Base-by-base conservation (phyloP, 2,888 invertebrate genomes). In the Zelleria hepariella region DNA sequence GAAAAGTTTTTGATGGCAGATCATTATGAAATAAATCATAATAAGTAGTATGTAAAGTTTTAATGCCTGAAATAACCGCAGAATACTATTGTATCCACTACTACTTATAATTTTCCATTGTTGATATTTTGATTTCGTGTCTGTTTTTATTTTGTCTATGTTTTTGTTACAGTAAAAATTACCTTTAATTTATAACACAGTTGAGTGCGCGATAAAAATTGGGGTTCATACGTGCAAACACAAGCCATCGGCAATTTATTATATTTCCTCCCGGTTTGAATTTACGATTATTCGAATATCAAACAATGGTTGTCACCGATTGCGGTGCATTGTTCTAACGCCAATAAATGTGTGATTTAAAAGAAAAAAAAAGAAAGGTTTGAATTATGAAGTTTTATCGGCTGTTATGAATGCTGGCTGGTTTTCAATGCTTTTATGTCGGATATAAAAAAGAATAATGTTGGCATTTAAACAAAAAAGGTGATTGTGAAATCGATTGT, bases 211-310 rank as follows among this genome's bases (percentile, higher is more conserved):
- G 55, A 55, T 55, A 57, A 57, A 47, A 47, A 48, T 23, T 10
- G 42, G 55, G 25, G n/a, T 24, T 25, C 57, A n/a, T n/a, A 10
- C 10, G 32, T 42, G 58, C 59, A 58, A 59, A 60, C 55, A 58
- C 51, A 58, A 27, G 25, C 42, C 87, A 87, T 87, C 86, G 87
- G 86, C 87, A 86, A 87, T 88, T 88, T 87, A 87, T 88, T 84
- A 87, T 87, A 87, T 88, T 87, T 86, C 84, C 85, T 85, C 83
- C 32, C 82, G 87, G 85, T 82, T 71, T 76, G 75, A 85, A 88
- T 88, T 86, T 88, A 88, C 77, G 86, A 82, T 88, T 88, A 87
- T 87, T 88, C 85, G 87, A 77, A 79, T 6, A 25, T 75, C 75
- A 71, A 73, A 82, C 83, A 82, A 83, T 80, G 83, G 75, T 65